Percentiles rank a stretch among this genome's conserved stretches.
These are phyloP conservation scores for Triplophysa siluroides DNA, from an alignment of 2,113 vertebrate species.

Conservation along the genomic window DNA sequence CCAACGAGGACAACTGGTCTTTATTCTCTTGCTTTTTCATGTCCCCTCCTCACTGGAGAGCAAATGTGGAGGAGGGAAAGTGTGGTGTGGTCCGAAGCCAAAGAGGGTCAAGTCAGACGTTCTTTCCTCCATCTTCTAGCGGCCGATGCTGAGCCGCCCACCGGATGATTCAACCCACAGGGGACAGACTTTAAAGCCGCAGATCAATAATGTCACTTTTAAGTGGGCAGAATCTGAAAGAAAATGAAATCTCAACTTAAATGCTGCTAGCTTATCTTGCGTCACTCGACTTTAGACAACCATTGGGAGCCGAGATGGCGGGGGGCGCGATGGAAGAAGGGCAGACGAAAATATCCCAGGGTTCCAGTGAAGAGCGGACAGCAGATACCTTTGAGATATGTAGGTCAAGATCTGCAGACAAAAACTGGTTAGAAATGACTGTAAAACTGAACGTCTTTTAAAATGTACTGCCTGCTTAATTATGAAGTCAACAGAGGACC, in stretches of 20 bases:
- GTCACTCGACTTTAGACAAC: slow-evolving; percentile 30
- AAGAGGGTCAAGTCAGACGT: slow-evolving; percentile 38
- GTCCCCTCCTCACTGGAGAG: neutral
- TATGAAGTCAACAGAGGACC: slow-evolving; percentile 40
- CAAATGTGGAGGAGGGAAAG: slow-evolving; percentile 11
- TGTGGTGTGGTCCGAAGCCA: slow-evolving; percentile 7
- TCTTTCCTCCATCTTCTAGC: slow-evolving; percentile 19
- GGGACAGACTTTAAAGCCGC: slow-evolving; percentile 36
- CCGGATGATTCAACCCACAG: slow-evolving; percentile 40
- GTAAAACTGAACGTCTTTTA: slow-evolving; percentile 47
- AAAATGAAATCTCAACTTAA: slow-evolving; percentile 40
- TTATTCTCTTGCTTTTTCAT: slow-evolving; percentile 9
- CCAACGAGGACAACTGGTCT: neutral
- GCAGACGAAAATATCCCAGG: slow-evolving; percentile 13
- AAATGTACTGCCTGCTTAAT: slow-evolving; percentile 47
- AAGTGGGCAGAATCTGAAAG: slow-evolving; percentile 39
- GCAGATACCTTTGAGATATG: slow-evolving; percentile 39
- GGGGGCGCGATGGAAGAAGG: neutral
- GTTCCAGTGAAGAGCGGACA: slow-evolving; percentile 16
- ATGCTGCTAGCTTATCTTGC: slow-evolving; percentile 28
- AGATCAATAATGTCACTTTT: slow-evolving; percentile 53
- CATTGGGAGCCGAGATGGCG: slow-evolving; percentile 13
- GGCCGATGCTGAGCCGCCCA: slow-evolving; percentile 16
- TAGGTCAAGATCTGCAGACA: slow-evolving; percentile 40
- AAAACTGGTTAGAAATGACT: slow-evolving; percentile 44